These are phyloP conservation scores for Cherax destructor DNA, from an alignment of 1,140 invertebrate species.

Conservation along the genomic window DNA sequence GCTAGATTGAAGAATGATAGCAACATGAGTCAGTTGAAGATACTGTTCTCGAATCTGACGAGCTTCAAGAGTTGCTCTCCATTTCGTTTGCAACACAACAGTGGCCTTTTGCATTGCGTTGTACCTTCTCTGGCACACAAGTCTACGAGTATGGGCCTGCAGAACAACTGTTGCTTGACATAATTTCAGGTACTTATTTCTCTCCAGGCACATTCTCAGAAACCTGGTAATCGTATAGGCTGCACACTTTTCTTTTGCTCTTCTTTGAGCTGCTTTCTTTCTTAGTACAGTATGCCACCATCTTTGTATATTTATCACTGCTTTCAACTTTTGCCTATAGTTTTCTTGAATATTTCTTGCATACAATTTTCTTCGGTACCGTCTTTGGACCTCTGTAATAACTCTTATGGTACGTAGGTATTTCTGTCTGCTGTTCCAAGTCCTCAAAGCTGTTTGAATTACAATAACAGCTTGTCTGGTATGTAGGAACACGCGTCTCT, in stretches of 20 bases:
- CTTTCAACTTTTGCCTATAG: constrained; percentile 1
- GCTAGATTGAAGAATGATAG: constrained; percentile 47
- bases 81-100: neutral
- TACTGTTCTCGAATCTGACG: constrained; percentile 51
- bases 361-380: constrained; percentile 25
- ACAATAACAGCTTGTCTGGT: constrained; percentile 14
- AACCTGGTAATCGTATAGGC: neutral
- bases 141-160: neutral
- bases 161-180: neutral
- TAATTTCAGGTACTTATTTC: neutral
- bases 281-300: constrained; percentile 24
- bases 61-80: neutral
- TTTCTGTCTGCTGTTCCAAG: constrained; percentile 34
- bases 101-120: neutral
- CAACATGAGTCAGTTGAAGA: constrained; percentile 32
- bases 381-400: constrained; percentile 25
- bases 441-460: constrained; percentile 53
- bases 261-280: neutral
- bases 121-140: neutral
- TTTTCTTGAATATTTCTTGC: constrained; percentile 2
- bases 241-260: neutral
- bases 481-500: constrained; percentile 43
- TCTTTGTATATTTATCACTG: constrained; percentile 36
- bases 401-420: neutral
- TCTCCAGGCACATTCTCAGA: neutral